A percentile compares a stretch with the other conserved stretches of the same genome.
Evolutionary conservation across 2,888 invertebrate species (phyloP).

Genomic region (Andrena trimmerana): DNA sequence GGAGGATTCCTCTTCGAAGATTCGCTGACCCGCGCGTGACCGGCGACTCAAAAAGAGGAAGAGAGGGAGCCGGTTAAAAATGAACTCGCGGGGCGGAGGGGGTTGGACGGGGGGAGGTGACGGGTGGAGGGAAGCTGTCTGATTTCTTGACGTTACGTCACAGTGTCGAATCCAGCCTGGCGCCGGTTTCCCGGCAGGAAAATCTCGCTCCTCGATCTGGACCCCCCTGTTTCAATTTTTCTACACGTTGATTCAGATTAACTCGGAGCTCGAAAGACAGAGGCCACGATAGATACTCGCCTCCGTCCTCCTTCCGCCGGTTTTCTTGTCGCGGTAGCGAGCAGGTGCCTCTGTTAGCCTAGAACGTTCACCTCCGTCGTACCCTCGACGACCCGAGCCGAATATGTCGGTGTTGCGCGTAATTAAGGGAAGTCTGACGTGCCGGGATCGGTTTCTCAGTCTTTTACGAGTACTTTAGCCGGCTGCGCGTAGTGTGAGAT

Average conservation of each 20-base stretch:
- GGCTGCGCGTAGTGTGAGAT: background rate
- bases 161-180: conserved; percentile 33
- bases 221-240: background rate
- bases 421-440: conserved; percentile 56
- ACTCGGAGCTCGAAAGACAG: background rate
- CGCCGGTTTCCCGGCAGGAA: background rate
- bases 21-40: conserved; percentile 77
- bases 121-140: conserved; percentile 23
- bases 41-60: conserved; percentile 66
- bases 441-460: conserved; percentile 4
- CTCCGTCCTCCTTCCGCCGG: conserved; percentile 34
- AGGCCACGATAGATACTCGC: conserved; percentile 9
- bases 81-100: background rate
- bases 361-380: conserved; percentile 71
- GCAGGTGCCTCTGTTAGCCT: conserved; percentile 69
- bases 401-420: conserved; percentile 60
- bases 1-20: conserved; percentile 70
- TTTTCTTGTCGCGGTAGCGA: conserved; percentile 67
- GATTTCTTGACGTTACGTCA: conserved; percentile 67
- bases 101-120: background rate
- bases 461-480: conserved; percentile 5
- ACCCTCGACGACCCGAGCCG: conserved; percentile 56
- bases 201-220: background rate
- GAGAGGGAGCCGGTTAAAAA: conserved; percentile 61
- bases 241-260: too few relatives aligned